A percentile compares a stretch with the other conserved stretches of the same genome.
Evolutionary conservation across 2,888 invertebrate genomes (phyloP).

Genomic region (Deladenus siricidicola): DNA sequence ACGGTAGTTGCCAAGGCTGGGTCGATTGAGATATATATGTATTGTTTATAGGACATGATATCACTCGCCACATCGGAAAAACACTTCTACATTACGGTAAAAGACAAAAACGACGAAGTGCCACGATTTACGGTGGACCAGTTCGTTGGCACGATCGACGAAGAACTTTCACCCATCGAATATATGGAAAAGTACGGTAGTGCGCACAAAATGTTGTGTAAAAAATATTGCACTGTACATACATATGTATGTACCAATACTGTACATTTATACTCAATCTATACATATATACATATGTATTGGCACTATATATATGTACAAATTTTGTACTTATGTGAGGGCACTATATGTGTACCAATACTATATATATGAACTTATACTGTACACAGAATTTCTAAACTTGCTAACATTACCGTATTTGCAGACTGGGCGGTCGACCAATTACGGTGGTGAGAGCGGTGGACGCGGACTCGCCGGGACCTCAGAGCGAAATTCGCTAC

Average conservation of each 20-base stretch:
- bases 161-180: conserved; percentile 47
- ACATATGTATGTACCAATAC: too few species aligned
- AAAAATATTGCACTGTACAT: conserved; percentile 2
- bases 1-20: not conserved
- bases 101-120: conserved; percentile 88
- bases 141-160: conserved; percentile 50
- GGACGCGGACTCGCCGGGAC: conserved; percentile 44
- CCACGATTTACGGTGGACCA: conserved; percentile 51
- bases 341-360: too few species aligned
- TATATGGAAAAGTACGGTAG: conserved; percentile 30
- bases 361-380: too few species aligned
- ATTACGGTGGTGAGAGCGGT: conserved; percentile 42
- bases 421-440: conserved; percentile 26
- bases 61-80: conserved; percentile 64
- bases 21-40: not conserved
- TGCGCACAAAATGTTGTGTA: not conserved
- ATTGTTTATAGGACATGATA: conserved; percentile 38
- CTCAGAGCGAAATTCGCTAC: conserved; percentile 46
- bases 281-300: too few species aligned
- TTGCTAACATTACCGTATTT: not conserved
- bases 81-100: conserved; percentile 83
- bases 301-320: too few species aligned
- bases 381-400: not conserved
- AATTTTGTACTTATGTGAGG: too few species aligned
- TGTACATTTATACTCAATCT: too few species aligned